A percentile compares a stretch with the other conserved stretches of the same genome.
phyloP scores from a whole-genome alignment of 2,113 vertebrate species.

The Bungarus multicinctus region DNA sequence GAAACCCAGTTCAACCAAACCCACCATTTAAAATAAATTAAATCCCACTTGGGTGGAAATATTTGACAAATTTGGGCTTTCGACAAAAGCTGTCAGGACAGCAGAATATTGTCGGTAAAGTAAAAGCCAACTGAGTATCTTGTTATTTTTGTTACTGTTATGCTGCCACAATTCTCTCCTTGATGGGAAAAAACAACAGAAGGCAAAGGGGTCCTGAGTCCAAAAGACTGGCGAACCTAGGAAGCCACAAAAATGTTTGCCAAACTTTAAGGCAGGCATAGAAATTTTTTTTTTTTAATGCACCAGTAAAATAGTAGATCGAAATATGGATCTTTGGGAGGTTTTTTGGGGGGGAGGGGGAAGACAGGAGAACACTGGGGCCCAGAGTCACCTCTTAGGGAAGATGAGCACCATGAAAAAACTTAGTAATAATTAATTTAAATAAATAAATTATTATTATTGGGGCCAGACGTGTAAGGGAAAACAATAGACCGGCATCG shows the following conservation, averaged over 20 bases:
- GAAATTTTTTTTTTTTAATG: not conserved
- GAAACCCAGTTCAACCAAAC: not conserved
- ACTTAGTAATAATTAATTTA: not conserved
- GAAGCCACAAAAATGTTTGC: not conserved
- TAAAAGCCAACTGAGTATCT: conserved; percentile 34
- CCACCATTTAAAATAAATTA: not conserved
- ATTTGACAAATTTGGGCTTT: conserved; percentile 39
- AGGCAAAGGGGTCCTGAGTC: not conserved
- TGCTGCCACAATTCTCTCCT: not conserved
- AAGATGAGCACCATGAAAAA: not conserved
- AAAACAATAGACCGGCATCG: not conserved
- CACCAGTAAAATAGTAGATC: no score
- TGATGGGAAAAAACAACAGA: no score
- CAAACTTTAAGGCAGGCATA: not conserved
- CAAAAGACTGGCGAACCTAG: not conserved
- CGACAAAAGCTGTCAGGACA: conserved; percentile 24
- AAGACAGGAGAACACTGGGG: no score
- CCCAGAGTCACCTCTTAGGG: not conserved
- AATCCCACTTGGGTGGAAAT: conserved; percentile 26
- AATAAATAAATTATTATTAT: not conserved
- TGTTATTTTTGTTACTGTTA: conserved; percentile 8
- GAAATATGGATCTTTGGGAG: no score
- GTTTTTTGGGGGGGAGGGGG: no score
- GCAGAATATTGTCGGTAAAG: conserved; percentile 19
- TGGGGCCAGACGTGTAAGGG: not conserved